Conservation (phyloP, 2,113 vertebrate genomes). For the Daboia siamensis region DNA sequence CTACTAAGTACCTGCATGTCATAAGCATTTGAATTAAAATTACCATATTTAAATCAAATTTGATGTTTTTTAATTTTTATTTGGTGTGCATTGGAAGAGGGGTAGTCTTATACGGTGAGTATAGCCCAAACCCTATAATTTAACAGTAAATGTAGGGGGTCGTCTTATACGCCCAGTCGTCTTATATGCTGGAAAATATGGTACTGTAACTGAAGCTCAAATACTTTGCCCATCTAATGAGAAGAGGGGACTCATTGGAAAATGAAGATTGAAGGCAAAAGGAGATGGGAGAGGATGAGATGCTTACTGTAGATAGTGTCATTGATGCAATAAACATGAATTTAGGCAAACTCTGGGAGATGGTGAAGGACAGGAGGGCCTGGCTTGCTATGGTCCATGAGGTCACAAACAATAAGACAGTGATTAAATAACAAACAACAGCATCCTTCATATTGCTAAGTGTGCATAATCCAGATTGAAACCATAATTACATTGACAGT, state of each 20-base stretch:
- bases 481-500: not conserved
- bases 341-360: not conserved
- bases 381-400: not conserved
- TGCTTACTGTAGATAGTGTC: not conserved
- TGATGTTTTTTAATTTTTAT: too few species aligned
- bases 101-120: too few species aligned
- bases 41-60: too few species aligned
- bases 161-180: too few species aligned
- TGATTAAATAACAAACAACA: not conserved
- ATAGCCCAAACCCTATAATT: too few species aligned
- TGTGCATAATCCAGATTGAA: not conserved
- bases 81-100: too few species aligned
- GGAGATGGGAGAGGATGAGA: not conserved
- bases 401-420: not conserved
- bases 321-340: not conserved
- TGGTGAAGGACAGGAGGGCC: not conserved
- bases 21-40: too few species aligned
- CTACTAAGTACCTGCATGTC: too few species aligned
- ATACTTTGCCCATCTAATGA: not conserved
- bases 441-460: not conserved
- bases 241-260: not conserved
- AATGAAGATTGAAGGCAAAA: not conserved
- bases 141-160: too few species aligned
- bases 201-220: not conserved
- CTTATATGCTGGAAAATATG: too few species aligned